Percentiles rank a stretch among this genome's conserved stretches.
Conservation (phyloP, 2,797 vertebrate genomes). For the Enteromius thamalakanensis region DNA sequence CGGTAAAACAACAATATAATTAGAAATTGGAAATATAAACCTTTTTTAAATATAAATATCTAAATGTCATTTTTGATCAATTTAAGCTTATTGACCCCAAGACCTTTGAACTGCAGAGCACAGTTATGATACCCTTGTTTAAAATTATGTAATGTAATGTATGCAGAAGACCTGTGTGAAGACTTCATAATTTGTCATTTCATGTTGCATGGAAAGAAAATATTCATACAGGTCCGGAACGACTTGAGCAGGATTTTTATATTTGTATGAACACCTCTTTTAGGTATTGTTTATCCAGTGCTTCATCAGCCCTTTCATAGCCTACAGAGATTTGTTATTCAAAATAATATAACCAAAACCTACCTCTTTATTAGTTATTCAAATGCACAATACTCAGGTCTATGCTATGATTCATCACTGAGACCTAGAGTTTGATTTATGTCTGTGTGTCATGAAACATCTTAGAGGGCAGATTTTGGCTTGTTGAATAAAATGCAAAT, state of each 20-base stretch:
- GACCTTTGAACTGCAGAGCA: background rate
- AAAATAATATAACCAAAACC: constrained; percentile 22
- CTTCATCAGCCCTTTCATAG: constrained; percentile 1
- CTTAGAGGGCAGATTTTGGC: constrained; percentile 28
- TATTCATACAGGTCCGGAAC: background rate
- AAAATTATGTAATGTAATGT: background rate
- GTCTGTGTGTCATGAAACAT: background rate
- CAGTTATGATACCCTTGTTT: background rate
- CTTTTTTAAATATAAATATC: background rate
- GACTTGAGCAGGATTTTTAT: background rate
- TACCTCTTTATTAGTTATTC: constrained; percentile 13
- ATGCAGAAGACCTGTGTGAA: background rate
- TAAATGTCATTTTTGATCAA: background rate
- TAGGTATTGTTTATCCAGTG: constrained; percentile 9
- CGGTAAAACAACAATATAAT: background rate
- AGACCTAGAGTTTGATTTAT: constrained; percentile 18
- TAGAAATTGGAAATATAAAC: background rate
- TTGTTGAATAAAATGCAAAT: constrained; percentile 27
- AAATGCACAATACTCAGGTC: constrained; percentile 9
- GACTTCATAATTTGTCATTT: background rate
- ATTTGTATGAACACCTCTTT: constrained; percentile 1
- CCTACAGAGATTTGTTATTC: constrained; percentile 19
- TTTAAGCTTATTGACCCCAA: background rate
- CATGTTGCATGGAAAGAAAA: background rate
- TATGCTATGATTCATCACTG: constrained; percentile 19